Percentiles rank a stretch among this genome's conserved stretches.
Evolutionary conservation across 2,797 vertebrate genomes (phyloP).

Genomic region (Labroides dimidiatus): DNA sequence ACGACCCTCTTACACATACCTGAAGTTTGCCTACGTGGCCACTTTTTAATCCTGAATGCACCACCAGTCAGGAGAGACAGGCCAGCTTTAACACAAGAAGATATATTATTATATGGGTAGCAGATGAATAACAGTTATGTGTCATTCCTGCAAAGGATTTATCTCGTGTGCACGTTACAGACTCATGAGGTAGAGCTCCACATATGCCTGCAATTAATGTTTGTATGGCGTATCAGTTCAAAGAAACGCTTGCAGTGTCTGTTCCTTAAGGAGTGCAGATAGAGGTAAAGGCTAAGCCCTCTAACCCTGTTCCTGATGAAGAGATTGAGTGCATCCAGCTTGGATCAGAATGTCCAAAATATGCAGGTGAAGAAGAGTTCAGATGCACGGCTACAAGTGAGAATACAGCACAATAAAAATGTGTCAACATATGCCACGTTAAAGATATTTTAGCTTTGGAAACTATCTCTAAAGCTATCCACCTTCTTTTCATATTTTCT

Average conservation of each 20-base stretch:
- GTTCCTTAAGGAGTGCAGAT: slow-evolving; percentile 47
- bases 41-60: slow-evolving; percentile 1
- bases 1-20: not conserved
- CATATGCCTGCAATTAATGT: slow-evolving; percentile 63
- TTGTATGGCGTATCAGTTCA: slow-evolving; percentile 46
- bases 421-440: slow-evolving; percentile 32
- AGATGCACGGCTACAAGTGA: slow-evolving; percentile 25
- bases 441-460: slow-evolving; percentile 34
- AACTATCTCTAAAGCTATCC: slow-evolving; percentile 28
- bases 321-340: slow-evolving; percentile 44
- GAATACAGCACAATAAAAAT: slow-evolving; percentile 25
- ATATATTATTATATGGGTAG: slow-evolving; percentile 15
- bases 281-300: slow-evolving; percentile 51
- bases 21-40: not conserved
- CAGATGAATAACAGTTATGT: slow-evolving; percentile 47
- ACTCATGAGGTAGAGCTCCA: slow-evolving; percentile 37
- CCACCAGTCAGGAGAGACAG: slow-evolving; percentile 12
- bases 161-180: slow-evolving; percentile 29
- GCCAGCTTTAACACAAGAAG: slow-evolving; percentile 5
- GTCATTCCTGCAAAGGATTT: slow-evolving; percentile 42
- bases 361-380: slow-evolving; percentile 51
- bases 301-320: slow-evolving; percentile 39
- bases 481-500: slow-evolving; percentile 28
- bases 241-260: slow-evolving; percentile 50
- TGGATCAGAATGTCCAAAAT: slow-evolving; percentile 33